phyloP scores from a whole-genome alignment of 2,113 vertebrate genomes.

The Pungitius pungitius region DNA sequence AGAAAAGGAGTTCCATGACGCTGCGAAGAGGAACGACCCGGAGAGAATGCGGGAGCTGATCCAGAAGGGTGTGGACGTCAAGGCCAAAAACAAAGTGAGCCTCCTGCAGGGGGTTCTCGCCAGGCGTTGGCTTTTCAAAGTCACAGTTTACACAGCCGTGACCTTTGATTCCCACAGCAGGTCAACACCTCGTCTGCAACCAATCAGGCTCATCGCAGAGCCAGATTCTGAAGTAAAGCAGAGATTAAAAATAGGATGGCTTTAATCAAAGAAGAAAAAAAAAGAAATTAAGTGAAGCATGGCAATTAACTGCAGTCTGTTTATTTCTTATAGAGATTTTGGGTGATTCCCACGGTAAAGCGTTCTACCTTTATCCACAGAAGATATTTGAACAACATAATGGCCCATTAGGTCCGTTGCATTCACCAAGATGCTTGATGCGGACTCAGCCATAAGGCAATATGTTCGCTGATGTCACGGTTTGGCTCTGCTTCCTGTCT shows the following conservation, averaged over 20 bases:
- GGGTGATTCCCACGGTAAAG: neutral
- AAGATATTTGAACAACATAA: neutral
- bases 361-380: neutral
- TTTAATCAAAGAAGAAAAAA: neutral
- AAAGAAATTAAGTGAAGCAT: neutral
- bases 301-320: neutral
- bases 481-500: no score
- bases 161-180: neutral
- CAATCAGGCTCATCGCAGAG: neutral
- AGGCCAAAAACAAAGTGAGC: constrained; percentile 86
- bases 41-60: constrained; percentile 84
- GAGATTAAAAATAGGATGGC: neutral
- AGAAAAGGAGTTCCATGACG: constrained; percentile 89
- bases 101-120: neutral
- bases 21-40: constrained; percentile 80
- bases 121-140: neutral
- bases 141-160: neutral
- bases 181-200: neutral
- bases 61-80: constrained; percentile 83
- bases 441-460: neutral
- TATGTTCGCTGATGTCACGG: neutral
- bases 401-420: neutral
- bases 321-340: neutral
- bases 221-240: neutral
- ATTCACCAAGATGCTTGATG: neutral